Base-by-base conservation (phyloP, 37 sponge, comb jelly and placozoan species). In the Corticium candelabrum region DNA sequence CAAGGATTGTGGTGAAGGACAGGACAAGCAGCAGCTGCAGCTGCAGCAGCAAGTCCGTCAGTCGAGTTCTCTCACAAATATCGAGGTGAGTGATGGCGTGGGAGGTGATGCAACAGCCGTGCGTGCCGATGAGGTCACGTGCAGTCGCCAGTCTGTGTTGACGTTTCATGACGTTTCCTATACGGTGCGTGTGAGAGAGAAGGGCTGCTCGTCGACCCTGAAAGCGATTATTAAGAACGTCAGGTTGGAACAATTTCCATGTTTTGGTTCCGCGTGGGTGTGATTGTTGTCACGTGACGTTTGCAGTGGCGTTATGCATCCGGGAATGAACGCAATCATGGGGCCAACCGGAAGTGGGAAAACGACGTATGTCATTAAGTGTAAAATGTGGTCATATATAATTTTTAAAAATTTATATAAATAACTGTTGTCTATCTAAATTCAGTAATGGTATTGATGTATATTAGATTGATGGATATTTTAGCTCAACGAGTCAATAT, bases 321-420 rank as follows among this genome's bases (percentile, higher is more conserved):
- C 79, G 15, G 79, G 79, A 2, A 41, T 78, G 75, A 78, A 78
- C 31, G 79, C 79, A 27, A 78, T 78, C 41, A 67, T 78, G 79
- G 79, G 79, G 29, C 79, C 79, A 7, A 78, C 74, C 36, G 79
- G 79, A 3, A 78, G 79, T 78, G 79, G 79, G 68, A 78, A 78
- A 69, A 78, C 79, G 27, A 50, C 62, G 62, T 50, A 21, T 27
- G 62, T 27, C 15, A 27, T 50, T 50, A n/a, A n/a, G n/a, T n/a
- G n/a, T n/a, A n/a, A n/a, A n/a, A n/a, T n/a, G n/a, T n/a, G n/a
- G n/a, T n/a, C n/a, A n/a, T n/a, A n/a, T n/a, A n/a, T n/a, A n/a
- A n/a, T n/a, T n/a, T n/a, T n/a, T n/a, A n/a, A n/a, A n/a, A n/a
- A n/a, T n/a, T n/a, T n/a, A n/a, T n/a, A n/a, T n/a, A n/a, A n/a